Conservation (phyloP, 2,888 invertebrate species). For the Ditylenchus weischeri region DNA sequence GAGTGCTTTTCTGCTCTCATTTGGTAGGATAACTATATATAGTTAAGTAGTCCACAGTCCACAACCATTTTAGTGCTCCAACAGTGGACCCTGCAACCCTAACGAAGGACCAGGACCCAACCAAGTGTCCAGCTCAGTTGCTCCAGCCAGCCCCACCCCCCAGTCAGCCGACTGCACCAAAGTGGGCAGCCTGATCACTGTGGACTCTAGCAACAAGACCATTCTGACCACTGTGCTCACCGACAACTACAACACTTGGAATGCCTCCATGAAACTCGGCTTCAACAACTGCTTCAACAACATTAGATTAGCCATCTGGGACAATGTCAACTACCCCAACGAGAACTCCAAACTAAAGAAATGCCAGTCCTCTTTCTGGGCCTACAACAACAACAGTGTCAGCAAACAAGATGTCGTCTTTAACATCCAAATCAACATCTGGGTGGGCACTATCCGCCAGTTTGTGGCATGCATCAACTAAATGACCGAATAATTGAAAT, state of each 20-base stretch:
- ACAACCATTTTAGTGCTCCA: no score
- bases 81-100: no score
- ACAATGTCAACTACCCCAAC: neutral
- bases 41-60: no score
- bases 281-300: conserved; percentile 16
- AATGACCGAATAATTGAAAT: neutral
- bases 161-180: conserved; percentile 8
- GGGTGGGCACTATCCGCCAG: neutral
- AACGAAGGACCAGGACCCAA: no score
- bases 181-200: conserved; percentile 8
- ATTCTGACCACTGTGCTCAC: conserved; percentile 8
- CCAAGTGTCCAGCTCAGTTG: no score
- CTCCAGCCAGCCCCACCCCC: neutral
- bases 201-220: conserved; percentile 15
- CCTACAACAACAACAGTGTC: conserved; percentile 4
- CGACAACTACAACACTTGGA: conserved; percentile 5
- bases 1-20: no score
- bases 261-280: conserved; percentile 9
- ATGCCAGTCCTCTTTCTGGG: neutral
- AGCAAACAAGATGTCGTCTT: neutral
- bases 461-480: neutral
- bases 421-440: neutral
- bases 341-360: no score
- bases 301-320: neutral
- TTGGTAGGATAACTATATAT: no score